Percentiles rank a stretch among this genome's conserved stretches.
These are phyloP conservation scores for Phacellophora camtschatica DNA, from an alignment of 30 jellyfish, hydroid and myxozoan genomes.

Conservation along the genomic window DNA sequence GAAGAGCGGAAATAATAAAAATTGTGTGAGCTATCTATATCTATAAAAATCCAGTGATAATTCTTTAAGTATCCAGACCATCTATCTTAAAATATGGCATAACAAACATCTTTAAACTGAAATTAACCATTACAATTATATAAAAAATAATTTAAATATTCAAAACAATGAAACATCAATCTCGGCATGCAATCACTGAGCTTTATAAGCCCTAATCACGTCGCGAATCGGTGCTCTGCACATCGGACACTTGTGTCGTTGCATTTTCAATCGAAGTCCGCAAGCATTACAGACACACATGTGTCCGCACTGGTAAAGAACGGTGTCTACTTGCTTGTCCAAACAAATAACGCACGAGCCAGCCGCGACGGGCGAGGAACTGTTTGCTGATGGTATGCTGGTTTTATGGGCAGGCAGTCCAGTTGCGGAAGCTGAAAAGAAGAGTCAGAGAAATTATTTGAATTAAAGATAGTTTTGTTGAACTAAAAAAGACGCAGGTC, in stretches of 20 bases:
- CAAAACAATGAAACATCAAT: no score
- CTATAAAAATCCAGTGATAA: no score
- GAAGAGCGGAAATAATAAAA: no score
- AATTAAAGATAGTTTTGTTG: no score
- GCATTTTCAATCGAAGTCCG: constrained; percentile 77
- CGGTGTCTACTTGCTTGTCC: constrained; percentile 75
- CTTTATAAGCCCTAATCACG: constrained; percentile 72
- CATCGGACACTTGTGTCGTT: constrained; percentile 89
- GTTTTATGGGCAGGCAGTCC: constrained; percentile 42
- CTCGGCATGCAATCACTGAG: constrained; percentile 19
- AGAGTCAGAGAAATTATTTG: not conserved
- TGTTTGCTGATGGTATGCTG: not conserved
- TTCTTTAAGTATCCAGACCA: no score
- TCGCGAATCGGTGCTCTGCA: constrained; percentile 91
- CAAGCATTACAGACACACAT: constrained; percentile 82
- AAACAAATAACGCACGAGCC: constrained; percentile 89
- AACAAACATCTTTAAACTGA: no score
- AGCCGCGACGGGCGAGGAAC: constrained; percentile 57
- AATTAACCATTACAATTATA: no score
- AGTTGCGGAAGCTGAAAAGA: constrained; percentile 9
- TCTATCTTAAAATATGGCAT: no score
- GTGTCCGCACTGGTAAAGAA: constrained; percentile 89
- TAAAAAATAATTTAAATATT: no score
- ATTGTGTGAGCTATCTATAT: no score
- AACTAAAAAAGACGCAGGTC: no score